Conservation (phyloP, 2,113 vertebrate genomes). For the Pogonocichla stellata region DNA sequence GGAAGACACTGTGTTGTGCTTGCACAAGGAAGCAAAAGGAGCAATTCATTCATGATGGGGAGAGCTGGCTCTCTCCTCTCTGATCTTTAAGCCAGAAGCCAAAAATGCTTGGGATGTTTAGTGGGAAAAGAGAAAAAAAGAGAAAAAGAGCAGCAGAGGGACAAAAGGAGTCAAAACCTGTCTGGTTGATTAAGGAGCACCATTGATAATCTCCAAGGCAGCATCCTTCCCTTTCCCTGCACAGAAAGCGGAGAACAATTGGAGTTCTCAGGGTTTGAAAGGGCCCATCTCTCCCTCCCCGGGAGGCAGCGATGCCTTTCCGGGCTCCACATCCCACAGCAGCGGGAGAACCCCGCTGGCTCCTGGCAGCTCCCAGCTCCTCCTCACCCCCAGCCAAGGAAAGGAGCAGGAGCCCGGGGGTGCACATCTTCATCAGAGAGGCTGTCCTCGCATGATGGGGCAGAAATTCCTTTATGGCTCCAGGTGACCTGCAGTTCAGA, state of each 20-base stretch:
- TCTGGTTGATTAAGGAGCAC: background rate
- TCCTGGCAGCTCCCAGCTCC: background rate
- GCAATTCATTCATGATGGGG: background rate
- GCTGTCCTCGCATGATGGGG: background rate
- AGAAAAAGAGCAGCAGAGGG: background rate
- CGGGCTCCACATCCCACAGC: background rate
- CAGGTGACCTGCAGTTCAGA: background rate
- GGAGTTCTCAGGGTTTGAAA: background rate
- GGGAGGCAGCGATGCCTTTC: fast-evolving
- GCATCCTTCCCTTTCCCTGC: background rate
- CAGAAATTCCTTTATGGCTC: background rate
- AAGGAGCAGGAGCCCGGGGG: background rate
- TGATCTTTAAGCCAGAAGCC: background rate
- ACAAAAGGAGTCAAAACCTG: slow-evolving; percentile 26
- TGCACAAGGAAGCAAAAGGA: background rate
- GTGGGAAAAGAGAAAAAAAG: background rate
- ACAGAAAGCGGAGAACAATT: background rate
- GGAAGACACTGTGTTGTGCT: background rate
- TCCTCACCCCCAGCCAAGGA: fast-evolving
- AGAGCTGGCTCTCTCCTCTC: background rate
- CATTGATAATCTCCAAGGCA: background rate
- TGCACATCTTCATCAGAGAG: too few species aligned
- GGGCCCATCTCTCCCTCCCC: background rate
- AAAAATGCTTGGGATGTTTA: background rate
- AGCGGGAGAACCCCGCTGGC: fast-evolving